A percentile compares a stretch with the other conserved stretches of the same genome.
Conservation (phyloP, 2,888 invertebrate genomes). For the Ormyrus rosae region DNA sequence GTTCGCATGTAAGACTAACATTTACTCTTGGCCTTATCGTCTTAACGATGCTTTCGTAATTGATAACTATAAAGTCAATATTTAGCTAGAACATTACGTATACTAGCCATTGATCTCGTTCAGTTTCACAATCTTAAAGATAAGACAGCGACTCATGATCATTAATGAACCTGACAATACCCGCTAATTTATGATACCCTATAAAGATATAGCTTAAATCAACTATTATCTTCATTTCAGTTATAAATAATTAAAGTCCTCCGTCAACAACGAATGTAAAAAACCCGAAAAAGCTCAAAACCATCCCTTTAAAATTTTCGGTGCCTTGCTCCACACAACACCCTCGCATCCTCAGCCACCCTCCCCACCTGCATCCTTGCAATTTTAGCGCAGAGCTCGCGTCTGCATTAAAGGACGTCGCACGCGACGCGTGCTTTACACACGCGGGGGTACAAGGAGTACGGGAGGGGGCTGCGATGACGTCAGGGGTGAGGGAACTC, state of each 20-base stretch:
- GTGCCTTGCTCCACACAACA: no score
- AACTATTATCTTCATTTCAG: no score
- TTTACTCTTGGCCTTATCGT: constrained; percentile 39
- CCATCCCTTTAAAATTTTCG: no score
- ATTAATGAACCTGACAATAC: no score
- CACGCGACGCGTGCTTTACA: neutral
- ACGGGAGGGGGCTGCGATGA: neutral
- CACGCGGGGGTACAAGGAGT: neutral
- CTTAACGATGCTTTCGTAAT: neutral
- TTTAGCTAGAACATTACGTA: constrained; percentile 2
- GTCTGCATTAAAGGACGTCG: neutral
- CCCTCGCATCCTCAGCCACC: no score
- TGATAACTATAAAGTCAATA: constrained; percentile 36
- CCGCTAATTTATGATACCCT: no score
- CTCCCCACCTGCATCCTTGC: no score
- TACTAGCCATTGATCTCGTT: constrained; percentile 33
- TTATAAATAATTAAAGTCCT: no score
- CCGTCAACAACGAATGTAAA: no score
- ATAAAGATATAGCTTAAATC: no score
- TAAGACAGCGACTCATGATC: no score
- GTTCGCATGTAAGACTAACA: neutral
- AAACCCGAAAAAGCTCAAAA: no score
- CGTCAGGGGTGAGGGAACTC: constrained; percentile 39
- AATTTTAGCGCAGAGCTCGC: neutral
- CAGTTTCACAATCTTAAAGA: constrained; percentile 22